Conservation (phyloP, 2,888 invertebrate species). For the Drosophila atroscutellata region DNA sequence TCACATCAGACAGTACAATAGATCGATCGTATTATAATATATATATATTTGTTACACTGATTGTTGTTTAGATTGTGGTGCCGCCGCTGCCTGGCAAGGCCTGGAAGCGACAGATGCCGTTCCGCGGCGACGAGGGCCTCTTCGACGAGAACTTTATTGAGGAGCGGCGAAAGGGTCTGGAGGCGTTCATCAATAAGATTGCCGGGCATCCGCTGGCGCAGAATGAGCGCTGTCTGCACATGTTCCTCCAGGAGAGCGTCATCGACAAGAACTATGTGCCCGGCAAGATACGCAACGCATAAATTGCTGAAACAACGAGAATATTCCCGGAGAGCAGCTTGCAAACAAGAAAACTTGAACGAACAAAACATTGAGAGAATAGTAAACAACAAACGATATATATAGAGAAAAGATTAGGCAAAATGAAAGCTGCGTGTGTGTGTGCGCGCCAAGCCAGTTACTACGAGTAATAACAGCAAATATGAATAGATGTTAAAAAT, state of each 20-base stretch:
- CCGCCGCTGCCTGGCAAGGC: constrained; percentile 99
- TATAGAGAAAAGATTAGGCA: constrained; percentile 56
- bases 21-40: not conserved
- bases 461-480: constrained; percentile 37
- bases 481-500: constrained; percentile 49
- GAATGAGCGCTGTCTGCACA: constrained; percentile 99
- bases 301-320: constrained; percentile 83
- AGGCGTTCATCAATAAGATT: constrained; percentile 99
- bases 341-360: constrained; percentile 63
- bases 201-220: constrained; percentile 99
- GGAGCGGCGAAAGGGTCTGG: constrained; percentile 98
- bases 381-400: not conserved
- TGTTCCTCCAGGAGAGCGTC: constrained; percentile 98
- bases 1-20: not conserved
- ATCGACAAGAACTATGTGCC: constrained; percentile 99
- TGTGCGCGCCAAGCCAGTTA: constrained; percentile 63
- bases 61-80: constrained; percentile 93
- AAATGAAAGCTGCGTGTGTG: constrained; percentile 56
- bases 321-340: constrained; percentile 22
- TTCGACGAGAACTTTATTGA: constrained; percentile 99
- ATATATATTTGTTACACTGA: not conserved
- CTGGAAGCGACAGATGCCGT: constrained; percentile 98
- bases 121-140: constrained; percentile 99
- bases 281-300: constrained; percentile 98
- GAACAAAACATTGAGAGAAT: constrained; percentile 60